Evolutionary conservation across 2,797 vertebrate species (phyloP).

Genomic region (Neosalanx taihuensis): DNA sequence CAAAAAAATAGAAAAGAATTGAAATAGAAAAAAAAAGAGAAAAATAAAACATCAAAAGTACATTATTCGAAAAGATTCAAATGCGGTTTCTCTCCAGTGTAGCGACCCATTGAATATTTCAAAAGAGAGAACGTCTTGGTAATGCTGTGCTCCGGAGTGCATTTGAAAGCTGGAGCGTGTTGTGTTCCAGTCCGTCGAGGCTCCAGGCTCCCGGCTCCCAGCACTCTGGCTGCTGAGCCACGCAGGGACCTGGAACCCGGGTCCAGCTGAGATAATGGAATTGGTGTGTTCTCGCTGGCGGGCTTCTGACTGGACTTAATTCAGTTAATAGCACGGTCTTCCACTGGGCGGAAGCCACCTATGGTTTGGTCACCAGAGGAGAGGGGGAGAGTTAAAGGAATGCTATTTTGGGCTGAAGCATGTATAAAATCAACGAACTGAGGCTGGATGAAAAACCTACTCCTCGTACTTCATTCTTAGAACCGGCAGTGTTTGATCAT

Average conservation of each 20-base stretch:
- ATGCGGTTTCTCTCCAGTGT: constrained; percentile 54
- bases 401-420: constrained; percentile 63
- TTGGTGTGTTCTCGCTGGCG: constrained; percentile 79
- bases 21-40: constrained; percentile 36
- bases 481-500: constrained; percentile 71
- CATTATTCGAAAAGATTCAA: constrained; percentile 58
- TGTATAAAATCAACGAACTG: constrained; percentile 77
- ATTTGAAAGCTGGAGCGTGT: constrained; percentile 66
- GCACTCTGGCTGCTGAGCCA: constrained; percentile 68
- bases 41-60: constrained; percentile 47
- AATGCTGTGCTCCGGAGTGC: constrained; percentile 52
- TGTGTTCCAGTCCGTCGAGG: constrained; percentile 60
- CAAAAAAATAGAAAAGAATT: constrained; percentile 46
- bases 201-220: constrained; percentile 57
- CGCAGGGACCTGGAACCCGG: constrained; percentile 65
- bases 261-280: constrained; percentile 83
- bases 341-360: constrained; percentile 54
- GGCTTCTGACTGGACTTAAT: constrained; percentile 78
- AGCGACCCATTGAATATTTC: constrained; percentile 72
- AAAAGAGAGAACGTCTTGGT: constrained; percentile 65
- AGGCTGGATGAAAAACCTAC: constrained; percentile 60
- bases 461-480: constrained; percentile 71
- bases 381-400: constrained; percentile 10
- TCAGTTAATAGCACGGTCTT: constrained; percentile 77
- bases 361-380: constrained; percentile 42